A percentile compares a stretch with the other conserved stretches of the same genome.
Conservation (phyloP, 37 sponge, comb jelly and placozoan species). For the Cliona cf. orientalis region DNA sequence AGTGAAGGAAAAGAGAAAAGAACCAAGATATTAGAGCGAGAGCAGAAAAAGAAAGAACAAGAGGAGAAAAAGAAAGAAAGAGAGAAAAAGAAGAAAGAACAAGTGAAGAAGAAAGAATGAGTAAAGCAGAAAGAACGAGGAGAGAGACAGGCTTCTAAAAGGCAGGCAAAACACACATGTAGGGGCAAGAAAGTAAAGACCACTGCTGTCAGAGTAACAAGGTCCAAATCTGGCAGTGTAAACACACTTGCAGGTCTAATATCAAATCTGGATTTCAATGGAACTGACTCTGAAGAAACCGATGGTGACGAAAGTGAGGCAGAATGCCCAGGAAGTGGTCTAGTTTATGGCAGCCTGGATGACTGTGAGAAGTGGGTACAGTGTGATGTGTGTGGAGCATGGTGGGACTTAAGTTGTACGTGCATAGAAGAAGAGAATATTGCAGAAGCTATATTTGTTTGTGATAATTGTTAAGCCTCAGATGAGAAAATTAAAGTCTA, state of each 20-base stretch:
- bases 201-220: neutral
- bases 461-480: too few relatives aligned
- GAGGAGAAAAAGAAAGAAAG: neutral
- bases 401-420: neutral
- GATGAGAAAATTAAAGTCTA: too few relatives aligned
- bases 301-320: conserved; percentile 9
- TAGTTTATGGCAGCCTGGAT: neutral
- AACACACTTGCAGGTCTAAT: neutral
- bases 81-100: neutral
- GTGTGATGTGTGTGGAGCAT: conserved; percentile 1
- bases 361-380: conserved; percentile 15
- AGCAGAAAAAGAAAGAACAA: neutral
- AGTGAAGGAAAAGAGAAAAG: conserved; percentile 1
- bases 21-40: neutral
- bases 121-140: neutral
- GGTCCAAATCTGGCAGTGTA: neutral
- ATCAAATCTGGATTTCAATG: neutral
- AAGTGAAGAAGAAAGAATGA: neutral
- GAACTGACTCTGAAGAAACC: too few relatives aligned
- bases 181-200: neutral
- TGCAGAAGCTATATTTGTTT: too few relatives aligned
- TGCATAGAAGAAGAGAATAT: too few relatives aligned
- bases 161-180: neutral
- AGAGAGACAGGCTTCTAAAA: neutral
- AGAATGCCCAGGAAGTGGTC: conserved; percentile 24